phyloP scores from a whole-genome alignment of 2,888 invertebrate genomes.

The Thyatira batis region DNA sequence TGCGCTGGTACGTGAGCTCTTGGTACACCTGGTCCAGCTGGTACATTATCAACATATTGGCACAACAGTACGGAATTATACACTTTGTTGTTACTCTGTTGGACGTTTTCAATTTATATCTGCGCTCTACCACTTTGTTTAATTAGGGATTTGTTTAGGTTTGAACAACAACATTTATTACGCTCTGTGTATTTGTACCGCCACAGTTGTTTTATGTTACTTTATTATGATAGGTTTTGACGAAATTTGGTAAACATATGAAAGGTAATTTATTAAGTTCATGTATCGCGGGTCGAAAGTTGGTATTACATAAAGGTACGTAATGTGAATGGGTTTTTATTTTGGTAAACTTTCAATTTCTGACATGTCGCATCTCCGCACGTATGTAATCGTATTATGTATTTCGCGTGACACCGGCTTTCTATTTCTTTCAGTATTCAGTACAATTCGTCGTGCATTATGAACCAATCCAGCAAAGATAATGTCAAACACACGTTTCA shows the following conservation, averaged over 20 bases:
- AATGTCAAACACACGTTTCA: neutral
- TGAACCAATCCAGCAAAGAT: neutral
- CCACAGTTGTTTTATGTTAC: too few relatives aligned
- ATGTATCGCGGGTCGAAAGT: too few relatives aligned
- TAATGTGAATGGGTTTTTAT: neutral
- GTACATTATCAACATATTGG: neutral
- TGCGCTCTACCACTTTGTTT: neutral
- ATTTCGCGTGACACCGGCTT: neutral
- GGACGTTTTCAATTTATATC: neutral
- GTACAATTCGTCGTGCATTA: neutral
- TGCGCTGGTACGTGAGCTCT: slow-evolving; percentile 1
- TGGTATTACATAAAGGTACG: too few relatives aligned
- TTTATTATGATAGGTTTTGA: too few relatives aligned
- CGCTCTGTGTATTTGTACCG: too few relatives aligned
- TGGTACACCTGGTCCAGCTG: neutral
- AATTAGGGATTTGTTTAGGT: neutral
- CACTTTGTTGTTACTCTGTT: neutral
- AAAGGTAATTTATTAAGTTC: too few relatives aligned
- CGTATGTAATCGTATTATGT: neutral
- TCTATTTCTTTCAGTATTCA: neutral
- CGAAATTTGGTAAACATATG: too few relatives aligned
- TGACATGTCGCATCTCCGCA: neutral
- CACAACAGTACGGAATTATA: neutral
- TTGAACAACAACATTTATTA: neutral
- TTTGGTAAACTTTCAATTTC: neutral